phyloP scores from a whole-genome alignment of 2,888 invertebrate genomes.

The Epistrophe grossulariae region DNA sequence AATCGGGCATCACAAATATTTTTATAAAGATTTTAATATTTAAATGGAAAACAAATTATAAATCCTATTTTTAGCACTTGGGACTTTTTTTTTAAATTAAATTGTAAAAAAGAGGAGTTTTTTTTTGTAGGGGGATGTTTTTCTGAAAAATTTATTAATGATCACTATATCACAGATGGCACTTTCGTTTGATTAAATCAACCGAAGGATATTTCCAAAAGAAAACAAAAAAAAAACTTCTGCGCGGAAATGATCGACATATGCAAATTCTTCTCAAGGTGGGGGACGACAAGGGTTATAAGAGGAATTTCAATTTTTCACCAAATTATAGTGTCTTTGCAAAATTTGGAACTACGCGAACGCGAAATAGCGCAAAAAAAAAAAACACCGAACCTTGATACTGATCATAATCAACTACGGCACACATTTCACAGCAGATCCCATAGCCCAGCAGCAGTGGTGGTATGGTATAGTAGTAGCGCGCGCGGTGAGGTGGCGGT shows the following conservation, averaged over 20 bases:
- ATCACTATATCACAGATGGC: slow-evolving; percentile 72
- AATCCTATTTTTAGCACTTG: slow-evolving; percentile 68
- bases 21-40: slow-evolving; percentile 45
- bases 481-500: slow-evolving; percentile 49
- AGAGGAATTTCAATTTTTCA: slow-evolving; percentile 21
- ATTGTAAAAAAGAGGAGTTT: slow-evolving; percentile 32
- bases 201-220: slow-evolving; percentile 41
- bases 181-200: slow-evolving; percentile 30
- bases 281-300: neutral
- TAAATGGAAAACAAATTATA: slow-evolving; percentile 39
- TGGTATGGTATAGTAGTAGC: slow-evolving; percentile 37
- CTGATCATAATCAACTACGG: slow-evolving; percentile 76
- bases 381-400: slow-evolving; percentile 76
- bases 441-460: slow-evolving; percentile 69
- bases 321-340: slow-evolving; percentile 62
- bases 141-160: slow-evolving; percentile 11
- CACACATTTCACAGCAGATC: slow-evolving; percentile 75
- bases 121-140: slow-evolving; percentile 22
- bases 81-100: neutral
- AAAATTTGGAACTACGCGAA: slow-evolving; percentile 70
- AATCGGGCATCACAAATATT: slow-evolving; percentile 56
- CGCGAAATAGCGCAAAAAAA: slow-evolving; percentile 70
- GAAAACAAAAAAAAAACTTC: neutral
- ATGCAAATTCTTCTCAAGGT: slow-evolving; percentile 18
- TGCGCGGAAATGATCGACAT: slow-evolving; percentile 28